Evolutionary conservation across 2,113 vertebrate species (phyloP).

Genomic region (Lycaon pictus): DNA sequence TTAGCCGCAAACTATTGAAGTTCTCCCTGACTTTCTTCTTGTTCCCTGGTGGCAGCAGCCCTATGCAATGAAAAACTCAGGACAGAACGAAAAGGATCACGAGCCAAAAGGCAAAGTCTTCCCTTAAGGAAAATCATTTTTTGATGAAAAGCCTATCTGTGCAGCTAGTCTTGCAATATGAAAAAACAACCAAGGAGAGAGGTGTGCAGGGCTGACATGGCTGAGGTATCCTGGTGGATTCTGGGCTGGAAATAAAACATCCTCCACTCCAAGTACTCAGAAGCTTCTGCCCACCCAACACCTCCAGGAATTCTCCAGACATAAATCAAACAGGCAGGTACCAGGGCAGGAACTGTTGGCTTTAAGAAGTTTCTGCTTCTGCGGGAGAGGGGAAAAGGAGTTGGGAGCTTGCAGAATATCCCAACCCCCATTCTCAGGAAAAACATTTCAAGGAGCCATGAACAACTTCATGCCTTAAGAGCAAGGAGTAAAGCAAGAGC

Average conservation of each 20-base stretch:
- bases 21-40: not conserved
- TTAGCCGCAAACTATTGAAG: not conserved
- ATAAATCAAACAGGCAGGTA: not conserved
- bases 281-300: not conserved
- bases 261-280: not conserved
- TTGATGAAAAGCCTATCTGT: not conserved
- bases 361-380: not conserved
- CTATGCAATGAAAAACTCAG: not conserved
- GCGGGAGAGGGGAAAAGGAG: not conserved
- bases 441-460: not conserved
- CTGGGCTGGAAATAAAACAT: not conserved
- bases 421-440: not conserved
- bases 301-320: not conserved
- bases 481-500: not conserved
- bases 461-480: not conserved
- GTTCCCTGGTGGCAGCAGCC: not conserved
- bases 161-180: not conserved
- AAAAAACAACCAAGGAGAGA: not conserved
- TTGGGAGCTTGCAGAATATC: not conserved
- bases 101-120: not conserved
- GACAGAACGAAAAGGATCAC: not conserved
- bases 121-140: not conserved
- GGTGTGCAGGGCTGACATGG: not conserved
- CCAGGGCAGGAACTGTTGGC: not conserved
- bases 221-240: not conserved